Conservation (phyloP, 2,888 invertebrate species). For the Agrotis segetum region DNA sequence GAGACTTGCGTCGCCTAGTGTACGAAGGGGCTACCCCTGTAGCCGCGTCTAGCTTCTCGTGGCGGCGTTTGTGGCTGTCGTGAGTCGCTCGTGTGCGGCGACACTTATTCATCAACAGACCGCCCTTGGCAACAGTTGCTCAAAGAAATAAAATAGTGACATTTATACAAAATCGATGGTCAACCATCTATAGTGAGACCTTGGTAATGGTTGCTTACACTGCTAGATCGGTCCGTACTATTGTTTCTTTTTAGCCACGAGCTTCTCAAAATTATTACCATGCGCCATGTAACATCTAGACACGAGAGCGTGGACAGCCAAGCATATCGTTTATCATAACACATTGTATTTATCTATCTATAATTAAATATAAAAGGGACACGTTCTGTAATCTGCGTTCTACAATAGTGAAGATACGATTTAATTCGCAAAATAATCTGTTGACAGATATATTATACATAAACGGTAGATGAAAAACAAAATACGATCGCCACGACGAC, state of each 20-base stretch:
- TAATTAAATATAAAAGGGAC: background rate
- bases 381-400: constrained; percentile 20
- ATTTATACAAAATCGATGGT: background rate
- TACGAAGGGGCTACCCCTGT: no score
- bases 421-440: constrained; percentile 4
- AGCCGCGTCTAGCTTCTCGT: no score
- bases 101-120: no score
- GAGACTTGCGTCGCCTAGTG: no score
- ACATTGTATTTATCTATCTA: background rate
- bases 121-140: no score
- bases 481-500: no score
- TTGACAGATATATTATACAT: background rate
- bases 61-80: no score
- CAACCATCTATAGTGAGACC: background rate
- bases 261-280: background rate
- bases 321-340: background rate
- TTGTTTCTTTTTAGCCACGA: background rate
- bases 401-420: background rate
- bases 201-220: background rate
- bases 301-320: no score
- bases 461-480: no score
- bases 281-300: background rate
- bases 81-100: no score
- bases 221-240: background rate
- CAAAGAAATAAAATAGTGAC: background rate